A percentile compares a stretch with the other conserved stretches of the same genome.
Evolutionary conservation across 2,888 invertebrate species (phyloP).

Genomic region (Zygothrica quintamaculata): DNA sequence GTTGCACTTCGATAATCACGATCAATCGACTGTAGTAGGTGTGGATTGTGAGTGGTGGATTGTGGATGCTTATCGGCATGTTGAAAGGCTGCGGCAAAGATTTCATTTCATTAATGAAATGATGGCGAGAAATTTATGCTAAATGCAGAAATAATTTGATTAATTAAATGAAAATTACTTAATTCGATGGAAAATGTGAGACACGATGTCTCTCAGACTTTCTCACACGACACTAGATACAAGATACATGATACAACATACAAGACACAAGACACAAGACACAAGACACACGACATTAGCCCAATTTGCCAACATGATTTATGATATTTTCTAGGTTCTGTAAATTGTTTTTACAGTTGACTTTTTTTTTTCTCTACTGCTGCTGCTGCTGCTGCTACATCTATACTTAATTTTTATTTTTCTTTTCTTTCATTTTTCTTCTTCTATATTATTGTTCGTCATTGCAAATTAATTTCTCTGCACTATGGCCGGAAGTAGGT

Average conservation of each 20-base stretch:
- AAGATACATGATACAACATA: too few relatives aligned
- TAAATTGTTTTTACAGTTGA: conserved; percentile 66
- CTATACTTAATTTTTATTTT: conserved; percentile 16
- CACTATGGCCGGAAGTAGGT: conserved; percentile 67
- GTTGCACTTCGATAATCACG: conserved; percentile 42
- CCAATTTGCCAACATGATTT: conserved; percentile 75
- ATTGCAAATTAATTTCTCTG: conserved; percentile 75
- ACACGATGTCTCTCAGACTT: conserved; percentile 13
- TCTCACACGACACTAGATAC: too few relatives aligned
- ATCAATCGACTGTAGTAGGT: conserved; percentile 35
- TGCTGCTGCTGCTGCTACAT: too few relatives aligned
- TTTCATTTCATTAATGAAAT: background rate
- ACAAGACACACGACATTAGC: conserved; percentile 72
- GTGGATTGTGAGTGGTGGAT: too few relatives aligned
- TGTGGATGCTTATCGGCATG: conserved; percentile 3
- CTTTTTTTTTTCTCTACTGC: conserved; percentile 14
- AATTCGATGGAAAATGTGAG: conserved; percentile 50
- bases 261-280: too few relatives aligned
- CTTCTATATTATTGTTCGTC: conserved; percentile 42
- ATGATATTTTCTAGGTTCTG: conserved; percentile 75
- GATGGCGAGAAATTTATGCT: conserved; percentile 39
- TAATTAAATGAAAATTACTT: conserved; percentile 70
- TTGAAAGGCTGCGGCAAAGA: conserved; percentile 15
- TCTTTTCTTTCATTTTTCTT: conserved; percentile 8
- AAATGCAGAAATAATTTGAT: conserved; percentile 67